These are phyloP conservation scores for Naja naja DNA, from an alignment of 2,113 vertebrate species.

Conservation along the genomic window DNA sequence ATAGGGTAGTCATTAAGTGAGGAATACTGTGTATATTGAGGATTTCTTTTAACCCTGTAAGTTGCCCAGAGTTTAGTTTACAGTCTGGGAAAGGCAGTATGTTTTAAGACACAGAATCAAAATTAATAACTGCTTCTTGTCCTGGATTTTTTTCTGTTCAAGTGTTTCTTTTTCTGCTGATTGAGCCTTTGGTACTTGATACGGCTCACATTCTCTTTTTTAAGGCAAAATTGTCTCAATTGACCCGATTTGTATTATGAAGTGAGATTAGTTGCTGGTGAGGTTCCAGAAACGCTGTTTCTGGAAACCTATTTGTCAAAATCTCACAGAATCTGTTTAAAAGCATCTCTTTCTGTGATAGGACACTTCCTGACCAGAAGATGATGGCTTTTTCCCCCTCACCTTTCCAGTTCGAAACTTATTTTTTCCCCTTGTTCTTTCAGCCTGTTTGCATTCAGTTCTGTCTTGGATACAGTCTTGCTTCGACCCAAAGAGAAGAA, in stretches of 20 bases:
- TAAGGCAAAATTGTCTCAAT: background rate
- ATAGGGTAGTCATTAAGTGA: background rate
- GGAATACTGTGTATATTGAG: background rate
- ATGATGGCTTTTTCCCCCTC: background rate
- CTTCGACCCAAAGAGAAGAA: slow-evolving; percentile 94
- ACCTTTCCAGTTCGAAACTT: background rate
- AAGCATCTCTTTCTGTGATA: background rate
- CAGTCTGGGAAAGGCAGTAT: background rate
- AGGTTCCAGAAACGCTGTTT: background rate
- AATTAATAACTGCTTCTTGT: background rate
- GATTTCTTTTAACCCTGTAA: background rate
- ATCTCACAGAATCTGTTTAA: background rate
- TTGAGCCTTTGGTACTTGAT: background rate
- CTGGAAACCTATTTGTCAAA: background rate
- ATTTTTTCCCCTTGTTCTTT: slow-evolving; percentile 26
- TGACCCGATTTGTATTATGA: background rate
- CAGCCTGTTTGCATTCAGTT: slow-evolving; percentile 98
- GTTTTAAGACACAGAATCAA: background rate
- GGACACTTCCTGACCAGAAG: background rate
- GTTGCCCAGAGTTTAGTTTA: background rate
- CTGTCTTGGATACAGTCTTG: slow-evolving; percentile 94
- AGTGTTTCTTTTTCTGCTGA: background rate
- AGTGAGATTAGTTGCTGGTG: background rate
- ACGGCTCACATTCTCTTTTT: background rate
- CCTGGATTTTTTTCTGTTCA: background rate